Percentiles rank a stretch among this genome's conserved stretches.
These are phyloP conservation scores for Chelon labrosus DNA, from an alignment of 2,797 vertebrate species.

Conservation along the genomic window DNA sequence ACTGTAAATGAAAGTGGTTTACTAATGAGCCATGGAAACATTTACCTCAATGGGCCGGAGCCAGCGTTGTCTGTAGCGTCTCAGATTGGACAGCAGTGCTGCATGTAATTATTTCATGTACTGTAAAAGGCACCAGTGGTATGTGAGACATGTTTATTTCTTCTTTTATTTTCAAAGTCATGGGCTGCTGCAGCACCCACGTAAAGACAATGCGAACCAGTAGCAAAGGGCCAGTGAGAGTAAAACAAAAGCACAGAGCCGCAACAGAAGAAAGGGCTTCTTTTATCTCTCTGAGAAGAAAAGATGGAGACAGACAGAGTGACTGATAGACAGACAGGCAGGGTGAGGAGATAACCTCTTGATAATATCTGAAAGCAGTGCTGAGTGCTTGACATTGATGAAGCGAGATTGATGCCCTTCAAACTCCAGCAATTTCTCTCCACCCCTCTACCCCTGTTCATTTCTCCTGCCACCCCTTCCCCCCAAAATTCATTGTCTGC, in stretches of 20 bases:
- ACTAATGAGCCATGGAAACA: constrained; percentile 70
- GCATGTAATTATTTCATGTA: constrained; percentile 42
- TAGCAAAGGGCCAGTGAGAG: constrained; percentile 41
- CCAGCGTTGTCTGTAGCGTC: constrained; percentile 38
- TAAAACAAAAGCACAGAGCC: constrained; percentile 67
- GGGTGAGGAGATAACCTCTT: constrained; percentile 80
- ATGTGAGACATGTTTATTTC: constrained; percentile 49
- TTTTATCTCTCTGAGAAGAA: constrained; percentile 71
- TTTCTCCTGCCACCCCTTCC: constrained; percentile 55
- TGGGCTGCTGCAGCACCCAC: constrained; percentile 5
- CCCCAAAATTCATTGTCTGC: constrained; percentile 65
- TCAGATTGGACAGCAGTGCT: constrained; percentile 37
- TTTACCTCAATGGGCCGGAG: constrained; percentile 50
- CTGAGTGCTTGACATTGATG: constrained; percentile 79
- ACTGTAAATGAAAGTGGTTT: constrained; percentile 63
- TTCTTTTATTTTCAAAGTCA: constrained; percentile 51
- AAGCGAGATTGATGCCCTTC: constrained; percentile 86
- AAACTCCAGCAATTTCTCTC: constrained; percentile 81
- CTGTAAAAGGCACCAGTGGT: constrained; percentile 35
- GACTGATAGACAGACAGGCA: constrained; percentile 68
- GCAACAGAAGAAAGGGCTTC: constrained; percentile 32
- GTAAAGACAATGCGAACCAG: constrained; percentile 38
- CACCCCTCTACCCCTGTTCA: constrained; percentile 65
- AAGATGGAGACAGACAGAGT: constrained; percentile 66
- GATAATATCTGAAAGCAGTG: constrained; percentile 79